Percentiles rank a stretch among this genome's conserved stretches.
phyloP scores from a whole-genome alignment of 2,113 vertebrate genomes.

The Dermatemys mawii region DNA sequence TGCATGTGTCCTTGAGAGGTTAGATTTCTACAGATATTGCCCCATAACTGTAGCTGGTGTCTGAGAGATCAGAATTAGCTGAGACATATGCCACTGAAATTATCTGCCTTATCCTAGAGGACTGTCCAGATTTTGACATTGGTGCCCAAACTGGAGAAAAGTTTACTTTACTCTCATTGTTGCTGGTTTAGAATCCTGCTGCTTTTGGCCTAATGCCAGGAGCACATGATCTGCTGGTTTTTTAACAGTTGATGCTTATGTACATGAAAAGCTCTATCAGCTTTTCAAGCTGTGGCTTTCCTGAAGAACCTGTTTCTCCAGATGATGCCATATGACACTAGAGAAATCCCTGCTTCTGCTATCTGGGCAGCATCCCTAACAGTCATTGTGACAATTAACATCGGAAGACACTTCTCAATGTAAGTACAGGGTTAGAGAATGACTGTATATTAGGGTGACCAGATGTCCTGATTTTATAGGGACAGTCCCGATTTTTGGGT shows the following conservation, averaged over 20 bases:
- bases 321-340: not conserved
- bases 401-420: not conserved
- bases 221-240: constrained; percentile 53
- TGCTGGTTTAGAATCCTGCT: constrained; percentile 74
- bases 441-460: not conserved
- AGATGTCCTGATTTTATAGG: too few species aligned
- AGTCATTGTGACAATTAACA: not conserved
- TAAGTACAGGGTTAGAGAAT: not conserved
- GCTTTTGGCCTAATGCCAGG: constrained; percentile 60
- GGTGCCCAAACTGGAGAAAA: constrained; percentile 35
- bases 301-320: constrained; percentile 11
- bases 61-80: constrained; percentile 80
- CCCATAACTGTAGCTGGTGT: constrained; percentile 76
- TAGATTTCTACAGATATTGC: constrained; percentile 79
- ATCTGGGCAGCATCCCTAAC: not conserved
- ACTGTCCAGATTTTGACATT: constrained; percentile 70
- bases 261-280: constrained; percentile 45
- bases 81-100: constrained; percentile 81
- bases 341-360: constrained; percentile 43
- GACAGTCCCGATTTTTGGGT: too few species aligned
- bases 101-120: constrained; percentile 74
- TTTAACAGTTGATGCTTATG: constrained; percentile 50
- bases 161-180: constrained; percentile 61
- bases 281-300: constrained; percentile 29
- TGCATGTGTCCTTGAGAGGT: constrained; percentile 83